Conservation (phyloP, 23 tunicate genomes). For the Styela clava region DNA sequence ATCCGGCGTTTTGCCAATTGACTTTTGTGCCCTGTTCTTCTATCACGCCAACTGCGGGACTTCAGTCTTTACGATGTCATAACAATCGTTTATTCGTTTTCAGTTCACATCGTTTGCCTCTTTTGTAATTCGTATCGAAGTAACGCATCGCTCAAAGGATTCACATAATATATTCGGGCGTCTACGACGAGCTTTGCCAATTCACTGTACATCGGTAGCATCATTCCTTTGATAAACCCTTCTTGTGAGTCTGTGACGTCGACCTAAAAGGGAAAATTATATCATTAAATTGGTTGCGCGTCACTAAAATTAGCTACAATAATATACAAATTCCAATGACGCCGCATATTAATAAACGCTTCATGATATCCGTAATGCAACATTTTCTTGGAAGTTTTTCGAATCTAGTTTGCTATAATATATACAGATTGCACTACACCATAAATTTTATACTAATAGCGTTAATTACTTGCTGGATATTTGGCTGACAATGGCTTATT, state of each 20-base stretch:
- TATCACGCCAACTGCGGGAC: too few species aligned
- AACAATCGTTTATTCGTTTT: not conserved
- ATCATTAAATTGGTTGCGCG: not conserved
- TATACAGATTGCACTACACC: too few species aligned
- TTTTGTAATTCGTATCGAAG: conserved; percentile 71
- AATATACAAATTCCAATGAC: not conserved
- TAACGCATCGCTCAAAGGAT: conserved; percentile 63
- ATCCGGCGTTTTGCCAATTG: too few species aligned
- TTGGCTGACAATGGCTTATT: too few species aligned
- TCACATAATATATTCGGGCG: conserved; percentile 49
- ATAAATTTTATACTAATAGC: too few species aligned
- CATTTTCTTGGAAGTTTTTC: too few species aligned
- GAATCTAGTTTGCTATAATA: too few species aligned
- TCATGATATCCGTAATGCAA: too few species aligned
- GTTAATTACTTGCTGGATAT: too few species aligned
- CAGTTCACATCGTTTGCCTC: conserved; percentile 10
- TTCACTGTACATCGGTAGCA: conserved; percentile 87
- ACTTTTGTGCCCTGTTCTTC: too few species aligned
- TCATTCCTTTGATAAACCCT: conserved; percentile 78
- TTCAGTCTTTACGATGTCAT: not conserved
- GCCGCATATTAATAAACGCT: too few species aligned
- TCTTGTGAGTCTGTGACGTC: conserved; percentile 75
- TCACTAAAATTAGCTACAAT: not conserved
- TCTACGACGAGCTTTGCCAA: conserved; percentile 55
- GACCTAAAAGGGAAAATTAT: conserved; percentile 36